Base-by-base conservation (phyloP, 2,888 invertebrate genomes). In the Nudaria mundana region DNA sequence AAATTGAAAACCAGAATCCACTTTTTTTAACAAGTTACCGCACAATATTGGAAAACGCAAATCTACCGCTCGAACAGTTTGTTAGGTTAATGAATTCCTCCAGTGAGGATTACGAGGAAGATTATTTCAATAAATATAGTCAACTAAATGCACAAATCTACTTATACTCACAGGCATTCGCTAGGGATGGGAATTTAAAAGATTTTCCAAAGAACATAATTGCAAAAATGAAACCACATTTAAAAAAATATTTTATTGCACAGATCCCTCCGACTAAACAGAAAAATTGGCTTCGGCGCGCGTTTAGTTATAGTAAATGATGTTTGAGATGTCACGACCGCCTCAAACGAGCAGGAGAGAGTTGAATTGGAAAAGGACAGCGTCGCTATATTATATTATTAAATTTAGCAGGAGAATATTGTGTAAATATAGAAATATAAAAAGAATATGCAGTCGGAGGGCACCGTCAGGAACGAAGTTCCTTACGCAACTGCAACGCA, bases 231-330 rank as follows among this genome's bases (percentile, higher is more conserved):
- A 40, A 40, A 8, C 40, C 40, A 2, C 30, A 29, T 31, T 26
- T 40, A 5, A 40, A 23, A 14, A 30, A 40, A 22, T 12, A 35
- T 15, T 40, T 40, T 14, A n/a, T n/a, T n/a, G 29, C 18, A n/a
- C 18, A 15, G 15, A 8, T 14, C 8, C 13, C n/a, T 14, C 8
- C 8, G 8, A 8, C 3, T 1, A 18, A 18, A 18, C 3, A 5
- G 5, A 18, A 18, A 18, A 18, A 18, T 18, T 18, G 18, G 18
- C 18, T 18, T 5, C 18, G 18, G 4, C 18, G 18, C n/a, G n/a
- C n/a, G n/a, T n/a, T n/a, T n/a, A n/a, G n/a, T n/a, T n/a, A n/a
- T n/a, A n/a, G n/a, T n/a, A n/a, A n/a, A n/a, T n/a, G n/a, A n/a
- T n/a, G n/a, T n/a, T n/a, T n/a, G n/a, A n/a, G n/a, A n/a, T n/a